Base-by-base conservation (phyloP, 2,113 vertebrate genomes). In the Oreamnos americanus region DNA sequence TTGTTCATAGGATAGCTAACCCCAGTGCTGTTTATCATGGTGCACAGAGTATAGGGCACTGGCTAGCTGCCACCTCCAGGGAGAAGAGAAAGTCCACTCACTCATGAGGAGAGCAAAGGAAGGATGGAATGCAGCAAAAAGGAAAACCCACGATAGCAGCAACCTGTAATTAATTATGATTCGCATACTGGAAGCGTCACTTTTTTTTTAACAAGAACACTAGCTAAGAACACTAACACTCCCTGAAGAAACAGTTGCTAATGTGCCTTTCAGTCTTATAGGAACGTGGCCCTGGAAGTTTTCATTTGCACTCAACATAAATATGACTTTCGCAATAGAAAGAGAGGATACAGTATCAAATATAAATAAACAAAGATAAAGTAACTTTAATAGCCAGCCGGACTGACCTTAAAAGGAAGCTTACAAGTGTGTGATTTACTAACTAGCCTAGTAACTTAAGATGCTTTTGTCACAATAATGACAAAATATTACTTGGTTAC, bases 291-390 rank as follows among this genome's bases (percentile, higher is more conserved):
- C 28, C 55, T 95, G 36, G 33, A 90, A 60, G n/a, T 87, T 91
- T 85, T 45, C 7, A 55, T 57, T 96, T 90, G 25, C n/a, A 12
- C 76, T 60, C 10, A 43, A 45, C 1, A 57, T 90, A 90, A 96
- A 53, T 28, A 71, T 16, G 14, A n/a, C 47, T 97, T 90, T 74
- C 16, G 49, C 51, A 51, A 55, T 3, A 33, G 15, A 91, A 87
- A 88, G 17, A 90, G 30, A 53, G 51, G 71, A 71, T 6, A 93
- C 7, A 39, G 36, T 91, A 85, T 86, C 33, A 95, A 85, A 97
- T 83, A 93, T 30, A 94, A 96, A 92, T 64, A 89, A 98, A 87
- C 64, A 87, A 62, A 97, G 94, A 83, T 79, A 62, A 90, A 94
- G 33, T 45, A 45, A 82, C 82, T 94, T 89, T 51, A 84, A 60